Evolutionary conservation across 2,888 invertebrate genomes (phyloP), one percentile per base, ranked within the genome.

Genomic region (Lochmaea capreae): DNA sequence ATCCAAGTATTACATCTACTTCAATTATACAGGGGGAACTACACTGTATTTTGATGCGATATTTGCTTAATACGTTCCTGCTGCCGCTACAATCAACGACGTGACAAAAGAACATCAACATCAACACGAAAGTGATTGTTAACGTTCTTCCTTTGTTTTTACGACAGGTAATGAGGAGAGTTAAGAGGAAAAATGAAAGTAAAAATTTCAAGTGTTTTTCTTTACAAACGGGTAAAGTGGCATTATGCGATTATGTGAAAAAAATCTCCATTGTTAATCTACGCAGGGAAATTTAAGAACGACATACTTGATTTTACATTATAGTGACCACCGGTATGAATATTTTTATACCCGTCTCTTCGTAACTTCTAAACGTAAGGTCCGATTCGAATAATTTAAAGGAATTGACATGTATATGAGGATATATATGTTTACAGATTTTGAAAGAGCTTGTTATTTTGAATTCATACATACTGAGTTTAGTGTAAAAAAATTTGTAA

Each of bases 71-170:
- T 61, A 33, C 61, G 10, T 2, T n/a, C 61, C 61, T 61, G 61
- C 8, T 76, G 67, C 57, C 63, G 67, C 75, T 77, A 77, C 65
- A 78, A 67, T 74, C 69, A 63, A 10, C 62, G 22, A 75, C 66
- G 66, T 71, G 76, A 79, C 78, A 79, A 79, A 79, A 79, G 78
- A 75, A 71, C 78, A 76, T 78, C 78, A 74, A 68, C 72, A 54
- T 78, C 78, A 74, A 68, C 72, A 67, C 63, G 72, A 70, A 67
- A 70, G 75, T 63, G 77, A 72, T 73, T 75, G 74, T 74, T 77
- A 73, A 73, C 73, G 73, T 65, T 67, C 43, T 67, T 71, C 72
- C 72, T 59, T 67, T 70, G 69, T 67, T 67, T 67, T 67, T 67
- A 58, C 16, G 42, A 39, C 57, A 67, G 67, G 66, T 66, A 66